phyloP scores from a whole-genome alignment of 1,140 invertebrate species.

The Lepidurus couesii region DNA sequence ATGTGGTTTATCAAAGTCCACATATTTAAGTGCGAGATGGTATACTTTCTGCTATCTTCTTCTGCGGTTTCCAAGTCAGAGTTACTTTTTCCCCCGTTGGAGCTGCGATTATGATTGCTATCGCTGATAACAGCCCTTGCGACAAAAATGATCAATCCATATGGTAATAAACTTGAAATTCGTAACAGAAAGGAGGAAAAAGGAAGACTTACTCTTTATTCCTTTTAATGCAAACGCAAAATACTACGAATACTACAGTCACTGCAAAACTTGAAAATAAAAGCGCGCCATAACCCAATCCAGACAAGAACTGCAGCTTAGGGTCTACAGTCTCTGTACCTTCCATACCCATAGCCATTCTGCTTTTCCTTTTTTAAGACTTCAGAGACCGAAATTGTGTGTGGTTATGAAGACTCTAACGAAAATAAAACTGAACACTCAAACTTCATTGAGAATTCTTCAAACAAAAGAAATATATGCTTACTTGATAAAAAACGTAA shows the following conservation, averaged over 20 bases:
- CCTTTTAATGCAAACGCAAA: slow-evolving; percentile 4
- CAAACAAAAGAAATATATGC: no score
- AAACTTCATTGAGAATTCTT: no score
- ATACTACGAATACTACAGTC: not conserved
- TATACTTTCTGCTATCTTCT: not conserved
- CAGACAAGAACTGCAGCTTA: not conserved
- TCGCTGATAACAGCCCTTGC: not conserved
- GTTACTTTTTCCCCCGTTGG: not conserved
- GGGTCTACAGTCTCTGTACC: not conserved
- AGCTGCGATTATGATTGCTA: slow-evolving; percentile 15
- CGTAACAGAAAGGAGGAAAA: not conserved
- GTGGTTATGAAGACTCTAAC: no score
- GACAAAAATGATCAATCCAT: not conserved
- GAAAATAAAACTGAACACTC: no score
- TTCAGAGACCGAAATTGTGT: no score
- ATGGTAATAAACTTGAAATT: not conserved
- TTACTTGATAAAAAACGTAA: no score
- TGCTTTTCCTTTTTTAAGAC: no score
- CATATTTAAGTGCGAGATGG: not conserved
- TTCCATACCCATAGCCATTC: not conserved
- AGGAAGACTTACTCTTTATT: not conserved
- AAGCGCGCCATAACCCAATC: slow-evolving; percentile 13
- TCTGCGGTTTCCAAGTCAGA: slow-evolving; percentile 2
- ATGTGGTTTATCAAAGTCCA: not conserved
- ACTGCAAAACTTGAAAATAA: not conserved